phyloP scores from a whole-genome alignment of 1,140 invertebrate species.

The Zophobas morio region DNA sequence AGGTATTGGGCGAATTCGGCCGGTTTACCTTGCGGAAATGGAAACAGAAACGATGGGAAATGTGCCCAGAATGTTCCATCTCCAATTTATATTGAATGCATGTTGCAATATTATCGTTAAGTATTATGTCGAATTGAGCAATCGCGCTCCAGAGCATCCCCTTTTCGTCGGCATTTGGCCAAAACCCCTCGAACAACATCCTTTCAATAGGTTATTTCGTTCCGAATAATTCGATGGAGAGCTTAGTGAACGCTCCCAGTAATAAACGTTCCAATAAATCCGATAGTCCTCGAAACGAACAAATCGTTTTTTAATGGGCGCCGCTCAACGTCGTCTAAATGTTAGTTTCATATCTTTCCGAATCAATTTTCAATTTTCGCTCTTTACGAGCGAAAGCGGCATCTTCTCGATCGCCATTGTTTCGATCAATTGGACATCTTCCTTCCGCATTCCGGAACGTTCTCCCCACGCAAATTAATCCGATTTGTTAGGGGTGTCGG shows the following conservation, averaged over 20 bases:
- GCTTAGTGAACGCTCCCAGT: not conserved
- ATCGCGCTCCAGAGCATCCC: not conserved
- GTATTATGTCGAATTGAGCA: not conserved
- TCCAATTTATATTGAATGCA: too few relatives aligned
- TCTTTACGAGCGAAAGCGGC: not conserved
- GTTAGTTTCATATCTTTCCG: not conserved
- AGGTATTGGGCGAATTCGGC: too few relatives aligned
- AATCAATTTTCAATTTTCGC: slow-evolving; percentile 6
- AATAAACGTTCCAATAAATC: slow-evolving; percentile 10
- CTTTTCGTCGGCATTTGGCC: not conserved
- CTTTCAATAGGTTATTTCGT: slow-evolving; percentile 3
- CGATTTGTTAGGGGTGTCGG: slow-evolving; percentile 21
- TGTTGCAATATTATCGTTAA: too few relatives aligned
- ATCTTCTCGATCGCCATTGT: not conserved
- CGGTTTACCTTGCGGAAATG: too few relatives aligned
- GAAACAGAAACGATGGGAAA: too few relatives aligned
- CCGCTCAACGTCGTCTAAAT: not conserved
- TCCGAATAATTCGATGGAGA: not conserved
- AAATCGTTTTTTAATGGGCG: slow-evolving; percentile 7
- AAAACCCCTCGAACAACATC: not conserved
- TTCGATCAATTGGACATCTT: not conserved
- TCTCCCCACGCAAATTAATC: slow-evolving; percentile 8
- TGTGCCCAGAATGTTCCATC: too few relatives aligned
- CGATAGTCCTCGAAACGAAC: slow-evolving; percentile 2
- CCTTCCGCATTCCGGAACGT: not conserved